Conservation (phyloP, 2,113 vertebrate genomes). For the Peromyscus maniculatus region DNA sequence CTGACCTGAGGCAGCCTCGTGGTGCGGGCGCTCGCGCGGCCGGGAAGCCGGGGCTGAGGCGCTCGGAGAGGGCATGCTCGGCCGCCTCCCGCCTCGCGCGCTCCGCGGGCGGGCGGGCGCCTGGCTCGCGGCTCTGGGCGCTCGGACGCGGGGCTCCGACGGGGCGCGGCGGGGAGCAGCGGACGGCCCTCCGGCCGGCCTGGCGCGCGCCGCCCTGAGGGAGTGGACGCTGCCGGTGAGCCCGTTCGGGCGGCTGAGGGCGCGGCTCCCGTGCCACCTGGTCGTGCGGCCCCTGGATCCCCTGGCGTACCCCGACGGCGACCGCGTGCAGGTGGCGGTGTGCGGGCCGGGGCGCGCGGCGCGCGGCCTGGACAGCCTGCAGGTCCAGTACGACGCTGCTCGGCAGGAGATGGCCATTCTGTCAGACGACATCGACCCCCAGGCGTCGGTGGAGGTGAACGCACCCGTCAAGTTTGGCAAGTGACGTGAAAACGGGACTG, state of each 20-base stretch:
- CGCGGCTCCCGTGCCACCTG: slow-evolving; percentile 90
- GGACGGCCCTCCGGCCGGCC: not conserved
- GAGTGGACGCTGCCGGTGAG: slow-evolving; percentile 90
- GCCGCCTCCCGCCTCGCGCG: not conserved
- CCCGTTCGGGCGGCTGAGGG: slow-evolving; percentile 90
- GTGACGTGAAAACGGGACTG: slow-evolving; percentile 63
- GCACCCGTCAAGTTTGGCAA: slow-evolving; percentile 93
- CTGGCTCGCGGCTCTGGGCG: not conserved
- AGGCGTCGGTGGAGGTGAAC: slow-evolving; percentile 89
- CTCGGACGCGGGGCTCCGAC: not conserved
- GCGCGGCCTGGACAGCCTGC: slow-evolving; percentile 81
- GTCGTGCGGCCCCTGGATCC: slow-evolving; percentile 90
- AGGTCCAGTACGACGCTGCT: slow-evolving; percentile 89
- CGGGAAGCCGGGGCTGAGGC: not conserved
- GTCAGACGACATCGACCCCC: slow-evolving; percentile 82
- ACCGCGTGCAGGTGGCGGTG: slow-evolving; percentile 89
- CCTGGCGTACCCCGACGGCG: slow-evolving; percentile 87
- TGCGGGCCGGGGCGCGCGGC: slow-evolving; percentile 76
- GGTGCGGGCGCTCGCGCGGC: not conserved
- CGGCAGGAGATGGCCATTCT: slow-evolving; percentile 88
- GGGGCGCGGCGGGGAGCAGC: not conserved
- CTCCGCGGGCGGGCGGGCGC: not conserved
- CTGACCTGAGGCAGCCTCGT: not conserved
- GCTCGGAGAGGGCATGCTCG: slow-evolving; percentile 63
- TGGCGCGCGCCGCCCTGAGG: slow-evolving; percentile 66